These are phyloP conservation scores for Tenthredo livida DNA, from an alignment of 2,888 invertebrate species.

Conservation along the genomic window DNA sequence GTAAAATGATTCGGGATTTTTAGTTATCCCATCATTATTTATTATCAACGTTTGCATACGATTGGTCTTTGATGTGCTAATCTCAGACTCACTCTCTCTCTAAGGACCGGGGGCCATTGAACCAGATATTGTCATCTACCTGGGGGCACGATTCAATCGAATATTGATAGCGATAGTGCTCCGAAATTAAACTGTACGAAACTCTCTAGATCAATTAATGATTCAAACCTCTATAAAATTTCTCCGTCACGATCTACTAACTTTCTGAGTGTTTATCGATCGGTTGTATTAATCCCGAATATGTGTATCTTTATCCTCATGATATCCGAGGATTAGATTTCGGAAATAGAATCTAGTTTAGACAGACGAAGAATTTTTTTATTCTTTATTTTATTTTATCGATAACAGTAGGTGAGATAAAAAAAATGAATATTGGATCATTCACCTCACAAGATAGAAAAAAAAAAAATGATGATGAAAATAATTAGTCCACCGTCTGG, in stretches of 20 bases:
- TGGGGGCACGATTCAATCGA: constrained; percentile 26
- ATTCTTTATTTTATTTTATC: background rate
- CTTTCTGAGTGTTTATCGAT: background rate
- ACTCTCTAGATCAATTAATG: constrained; percentile 10
- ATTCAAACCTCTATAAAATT: background rate
- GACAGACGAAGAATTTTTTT: background rate
- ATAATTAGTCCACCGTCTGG: background rate
- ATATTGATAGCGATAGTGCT: constrained; percentile 7
- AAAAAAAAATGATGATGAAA: background rate
- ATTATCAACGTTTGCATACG: background rate
- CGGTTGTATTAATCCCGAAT: background rate
- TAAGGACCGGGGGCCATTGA: background rate
- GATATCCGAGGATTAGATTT: background rate
- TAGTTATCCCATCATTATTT: background rate
- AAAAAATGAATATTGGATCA: too few relatives aligned
- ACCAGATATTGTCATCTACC: constrained; percentile 27
- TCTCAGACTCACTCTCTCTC: background rate
- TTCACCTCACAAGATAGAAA: background rate
- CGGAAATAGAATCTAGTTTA: background rate
- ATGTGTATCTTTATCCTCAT: background rate
- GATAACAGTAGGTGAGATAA: too few relatives aligned
- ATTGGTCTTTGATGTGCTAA: background rate
- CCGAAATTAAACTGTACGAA: background rate
- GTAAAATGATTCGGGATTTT: background rate
- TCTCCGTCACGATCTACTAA: background rate